These are phyloP conservation scores for Seriola dumerili DNA, from an alignment of 2,113 vertebrate genomes.

Conservation along the genomic window DNA sequence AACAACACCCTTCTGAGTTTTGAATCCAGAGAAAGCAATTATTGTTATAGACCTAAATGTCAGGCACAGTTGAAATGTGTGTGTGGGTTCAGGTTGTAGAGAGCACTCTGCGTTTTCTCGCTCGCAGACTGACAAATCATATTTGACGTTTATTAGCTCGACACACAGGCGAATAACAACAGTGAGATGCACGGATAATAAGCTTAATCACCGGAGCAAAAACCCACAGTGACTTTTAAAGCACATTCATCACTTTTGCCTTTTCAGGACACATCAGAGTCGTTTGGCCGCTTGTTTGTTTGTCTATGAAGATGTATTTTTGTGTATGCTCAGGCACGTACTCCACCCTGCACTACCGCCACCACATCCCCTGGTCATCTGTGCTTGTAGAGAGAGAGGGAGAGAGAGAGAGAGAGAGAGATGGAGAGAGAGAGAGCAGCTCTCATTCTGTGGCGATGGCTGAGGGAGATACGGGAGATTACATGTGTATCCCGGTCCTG, in stretches of 20 bases:
- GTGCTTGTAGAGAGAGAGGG: conserved; percentile 17
- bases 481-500: conserved; percentile 66
- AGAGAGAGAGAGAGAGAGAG: conserved; percentile 1
- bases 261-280: conserved; percentile 18
- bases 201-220: conserved; percentile 47
- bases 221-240: conserved; percentile 52
- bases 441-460: conserved; percentile 44
- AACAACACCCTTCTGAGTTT: conserved; percentile 59
- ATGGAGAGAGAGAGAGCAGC: background rate
- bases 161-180: conserved; percentile 37
- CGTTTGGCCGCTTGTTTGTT: conserved; percentile 33
- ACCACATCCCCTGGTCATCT: conserved; percentile 25
- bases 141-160: conserved; percentile 61
- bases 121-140: conserved; percentile 52
- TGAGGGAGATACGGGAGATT: conserved; percentile 71
- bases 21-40: conserved; percentile 60
- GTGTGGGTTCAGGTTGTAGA: conserved; percentile 22
- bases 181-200: conserved; percentile 48
- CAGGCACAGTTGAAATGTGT: conserved; percentile 54
- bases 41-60: conserved; percentile 68
- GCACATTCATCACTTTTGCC: conserved; percentile 31
- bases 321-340: conserved; percentile 2
- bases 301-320: conserved; percentile 32
- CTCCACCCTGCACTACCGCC: background rate
- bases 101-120: conserved; percentile 26